Conservation (phyloP, 2,113 vertebrate species). For the Antechinus flavipes region DNA sequence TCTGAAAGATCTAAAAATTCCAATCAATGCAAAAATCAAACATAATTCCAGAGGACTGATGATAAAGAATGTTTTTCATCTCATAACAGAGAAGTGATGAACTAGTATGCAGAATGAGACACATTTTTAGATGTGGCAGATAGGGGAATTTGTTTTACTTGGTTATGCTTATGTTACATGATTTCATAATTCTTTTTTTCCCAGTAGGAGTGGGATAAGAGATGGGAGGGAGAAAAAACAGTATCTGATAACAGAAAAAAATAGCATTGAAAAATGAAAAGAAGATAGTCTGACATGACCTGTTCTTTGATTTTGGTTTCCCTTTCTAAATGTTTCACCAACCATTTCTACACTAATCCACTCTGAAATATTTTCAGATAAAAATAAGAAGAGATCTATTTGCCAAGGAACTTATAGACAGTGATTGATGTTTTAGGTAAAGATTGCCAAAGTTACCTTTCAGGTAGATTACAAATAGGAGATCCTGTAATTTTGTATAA, state of each 20-base stretch:
- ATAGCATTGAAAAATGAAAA: neutral
- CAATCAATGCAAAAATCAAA: neutral
- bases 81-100: neutral
- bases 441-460: neutral
- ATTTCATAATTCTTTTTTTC: neutral
- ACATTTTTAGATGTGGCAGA: neutral
- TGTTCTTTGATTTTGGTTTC: neutral
- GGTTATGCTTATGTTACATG: neutral
- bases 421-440: neutral
- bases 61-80: neutral
- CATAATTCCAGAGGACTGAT: neutral
- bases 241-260: neutral
- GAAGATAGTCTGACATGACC: neutral
- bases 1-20: neutral
- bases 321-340: neutral
- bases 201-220: neutral
- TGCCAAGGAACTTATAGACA: neutral
- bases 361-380: neutral
- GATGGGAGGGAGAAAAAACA: neutral
- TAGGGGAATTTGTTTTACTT: neutral
- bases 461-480: neutral
- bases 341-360: neutral
- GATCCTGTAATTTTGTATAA: neutral
- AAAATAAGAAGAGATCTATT: neutral
- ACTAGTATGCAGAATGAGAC: neutral